Base-by-base conservation (phyloP, 2,797 vertebrate genomes). In the Pangasius sanitwongsei region DNA sequence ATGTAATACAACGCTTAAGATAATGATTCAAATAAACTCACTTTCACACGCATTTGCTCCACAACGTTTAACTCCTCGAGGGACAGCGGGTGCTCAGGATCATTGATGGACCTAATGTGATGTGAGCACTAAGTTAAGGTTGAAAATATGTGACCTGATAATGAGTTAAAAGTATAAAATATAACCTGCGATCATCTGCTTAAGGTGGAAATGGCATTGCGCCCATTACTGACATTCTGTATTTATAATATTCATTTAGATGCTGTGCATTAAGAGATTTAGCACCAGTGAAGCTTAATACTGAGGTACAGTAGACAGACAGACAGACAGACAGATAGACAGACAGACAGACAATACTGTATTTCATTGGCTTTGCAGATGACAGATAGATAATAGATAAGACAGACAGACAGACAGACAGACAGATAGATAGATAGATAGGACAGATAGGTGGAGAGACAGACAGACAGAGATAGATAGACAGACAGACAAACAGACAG, bases 41-140 rank as follows among this genome's bases (percentile, higher is more conserved):
- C 98, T 88, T 97, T 95, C 69, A 99, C 97, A 72, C 97, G 94
- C 86, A 97, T 74, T 93, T 98, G 97, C 92, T 99, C 98, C 87
- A 99, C 97, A 0, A 99, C 98, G 53, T 99, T 98, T 84, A 99
- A 94, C 67, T 99, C 98, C 91, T 99, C 98, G 86, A 99, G 96
- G 2, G 97, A 98, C 86, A 99, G 96, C 0, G 98, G 98, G 89
- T 99, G 98, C 90, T 99, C 98, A 0, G 98, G 98, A 93, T 99
- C 98, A 85, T 97, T 99, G 90, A 99, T 98, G 72, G 97, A 97
- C 88, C 97, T 96, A 92, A 99, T 98, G 83, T 98, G 96, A 97
- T 99, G 97, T 99, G 92, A 34, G 31, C 7, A 63, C 65, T 28
- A 4, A 1, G 87, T 93, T 90, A 92, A 92, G 91, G 89, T 37